A percentile compares a stretch with the other conserved stretches of the same genome.
These are phyloP conservation scores for Dermatemys mawii DNA, from an alignment of 2,113 vertebrate genomes.

Conservation along the genomic window DNA sequence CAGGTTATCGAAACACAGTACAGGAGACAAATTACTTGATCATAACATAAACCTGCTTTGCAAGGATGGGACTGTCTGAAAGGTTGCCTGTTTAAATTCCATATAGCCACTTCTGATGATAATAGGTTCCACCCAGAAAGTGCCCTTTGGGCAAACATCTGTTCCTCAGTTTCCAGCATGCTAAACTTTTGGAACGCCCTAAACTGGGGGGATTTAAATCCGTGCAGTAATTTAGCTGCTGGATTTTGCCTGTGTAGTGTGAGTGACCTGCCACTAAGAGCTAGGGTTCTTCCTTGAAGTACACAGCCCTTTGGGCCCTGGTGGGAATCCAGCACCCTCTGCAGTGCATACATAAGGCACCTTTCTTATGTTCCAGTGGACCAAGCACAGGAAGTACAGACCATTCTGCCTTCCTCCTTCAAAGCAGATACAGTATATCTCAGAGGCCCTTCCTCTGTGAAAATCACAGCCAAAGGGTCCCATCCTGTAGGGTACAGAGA, in stretches of 20 bases:
- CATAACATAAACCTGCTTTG: not conserved
- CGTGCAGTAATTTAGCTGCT: accelerated
- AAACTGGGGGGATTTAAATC: not conserved
- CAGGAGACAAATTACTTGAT: not conserved
- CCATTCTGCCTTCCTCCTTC: not conserved
- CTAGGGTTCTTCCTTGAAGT: not conserved
- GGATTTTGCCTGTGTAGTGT: not conserved
- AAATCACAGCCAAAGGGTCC: not conserved
- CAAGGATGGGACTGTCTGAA: not conserved
- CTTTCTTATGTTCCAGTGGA: not conserved
- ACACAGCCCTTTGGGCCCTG: not conserved
- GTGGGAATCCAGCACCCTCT: not conserved
- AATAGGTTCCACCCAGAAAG: not conserved
- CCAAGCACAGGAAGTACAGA: not conserved
- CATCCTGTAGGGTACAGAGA: not conserved
- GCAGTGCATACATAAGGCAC: not conserved
- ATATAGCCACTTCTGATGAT: not conserved
- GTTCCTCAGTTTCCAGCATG: not conserved
- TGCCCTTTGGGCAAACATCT: not conserved
- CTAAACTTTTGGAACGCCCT: not conserved
- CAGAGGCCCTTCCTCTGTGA: not conserved
- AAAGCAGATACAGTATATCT: too few species aligned
- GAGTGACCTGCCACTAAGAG: not conserved
- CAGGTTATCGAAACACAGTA: not conserved
- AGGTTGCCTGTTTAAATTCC: not conserved